These are phyloP conservation scores for Ciconia boyciana DNA, from an alignment of 2,113 vertebrate genomes.

Conservation along the genomic window DNA sequence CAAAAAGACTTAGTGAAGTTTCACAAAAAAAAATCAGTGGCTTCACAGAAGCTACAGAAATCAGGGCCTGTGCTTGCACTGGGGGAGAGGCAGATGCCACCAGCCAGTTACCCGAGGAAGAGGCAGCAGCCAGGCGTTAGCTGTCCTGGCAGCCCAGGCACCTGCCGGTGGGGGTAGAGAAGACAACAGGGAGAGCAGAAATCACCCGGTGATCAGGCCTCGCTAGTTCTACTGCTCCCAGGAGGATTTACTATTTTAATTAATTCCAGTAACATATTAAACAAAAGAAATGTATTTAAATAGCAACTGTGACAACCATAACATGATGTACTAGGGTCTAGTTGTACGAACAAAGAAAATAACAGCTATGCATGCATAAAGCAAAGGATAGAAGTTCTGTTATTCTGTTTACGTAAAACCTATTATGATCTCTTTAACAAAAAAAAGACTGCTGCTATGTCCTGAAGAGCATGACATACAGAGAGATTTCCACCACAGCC, in stretches of 20 bases:
- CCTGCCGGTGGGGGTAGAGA: fast-evolving
- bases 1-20: background rate
- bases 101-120: fast-evolving
- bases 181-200: background rate
- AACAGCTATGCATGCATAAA: background rate
- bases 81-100: background rate
- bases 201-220: background rate
- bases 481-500: background rate
- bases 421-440: background rate
- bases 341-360: background rate
- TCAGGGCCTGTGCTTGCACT: background rate
- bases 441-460: background rate
- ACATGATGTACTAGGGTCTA: background rate
- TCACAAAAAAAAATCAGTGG: background rate
- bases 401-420: background rate
- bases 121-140: background rate
- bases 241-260: background rate
- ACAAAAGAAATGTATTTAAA: background rate
- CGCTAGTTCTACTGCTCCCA: background rate
- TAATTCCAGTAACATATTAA: background rate
- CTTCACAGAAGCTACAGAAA: background rate
- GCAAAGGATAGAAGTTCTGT: background rate
- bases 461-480: too few species aligned
- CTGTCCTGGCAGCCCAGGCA: fast-evolving
- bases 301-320: background rate